A percentile compares a stretch with the other conserved stretches of the same genome.
Evolutionary conservation across 2,888 invertebrate species (phyloP).

Genomic region (Anarsia innoxiella): DNA sequence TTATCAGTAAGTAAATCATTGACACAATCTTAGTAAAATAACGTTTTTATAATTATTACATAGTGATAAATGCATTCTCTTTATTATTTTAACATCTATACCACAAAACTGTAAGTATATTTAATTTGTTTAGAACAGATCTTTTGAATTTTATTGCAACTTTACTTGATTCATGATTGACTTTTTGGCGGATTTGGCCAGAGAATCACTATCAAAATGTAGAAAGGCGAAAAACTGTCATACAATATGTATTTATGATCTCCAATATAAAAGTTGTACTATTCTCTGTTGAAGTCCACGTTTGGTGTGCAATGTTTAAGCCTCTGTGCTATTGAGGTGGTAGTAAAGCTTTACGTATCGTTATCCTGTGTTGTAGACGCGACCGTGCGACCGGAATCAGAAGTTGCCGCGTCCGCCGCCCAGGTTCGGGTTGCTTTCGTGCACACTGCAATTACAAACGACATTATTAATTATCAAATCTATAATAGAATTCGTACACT

Average conservation of each 20-base stretch:
- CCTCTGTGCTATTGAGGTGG: constrained; percentile 23
- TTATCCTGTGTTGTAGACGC: constrained; percentile 18
- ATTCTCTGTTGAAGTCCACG: too few species aligned
- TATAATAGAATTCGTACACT: too few species aligned
- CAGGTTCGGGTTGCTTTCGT: constrained; percentile 77
- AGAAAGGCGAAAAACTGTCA: too few species aligned
- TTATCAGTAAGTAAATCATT: constrained; percentile 46
- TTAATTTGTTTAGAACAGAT: constrained; percentile 16
- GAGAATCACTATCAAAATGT: too few species aligned
- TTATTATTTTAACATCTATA: background rate
- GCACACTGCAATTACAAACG: constrained; percentile 70
- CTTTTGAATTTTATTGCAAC: background rate
- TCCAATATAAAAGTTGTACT: too few species aligned
- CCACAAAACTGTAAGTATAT: background rate
- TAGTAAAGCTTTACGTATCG: constrained; percentile 26
- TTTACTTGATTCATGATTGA: background rate
- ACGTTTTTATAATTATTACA: constrained; percentile 35
- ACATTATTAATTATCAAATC: too few species aligned
- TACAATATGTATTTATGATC: too few species aligned
- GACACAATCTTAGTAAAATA: constrained; percentile 46
- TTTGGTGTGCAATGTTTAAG: background rate
- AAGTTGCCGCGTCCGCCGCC: constrained; percentile 63
- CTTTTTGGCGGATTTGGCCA: too few species aligned
- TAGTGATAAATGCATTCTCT: constrained; percentile 57
- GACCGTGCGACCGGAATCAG: constrained; percentile 40